Percentiles rank a stretch among this genome's conserved stretches.
phyloP scores from a whole-genome alignment of 2,113 vertebrate genomes.

The Scomber japonicus region DNA sequence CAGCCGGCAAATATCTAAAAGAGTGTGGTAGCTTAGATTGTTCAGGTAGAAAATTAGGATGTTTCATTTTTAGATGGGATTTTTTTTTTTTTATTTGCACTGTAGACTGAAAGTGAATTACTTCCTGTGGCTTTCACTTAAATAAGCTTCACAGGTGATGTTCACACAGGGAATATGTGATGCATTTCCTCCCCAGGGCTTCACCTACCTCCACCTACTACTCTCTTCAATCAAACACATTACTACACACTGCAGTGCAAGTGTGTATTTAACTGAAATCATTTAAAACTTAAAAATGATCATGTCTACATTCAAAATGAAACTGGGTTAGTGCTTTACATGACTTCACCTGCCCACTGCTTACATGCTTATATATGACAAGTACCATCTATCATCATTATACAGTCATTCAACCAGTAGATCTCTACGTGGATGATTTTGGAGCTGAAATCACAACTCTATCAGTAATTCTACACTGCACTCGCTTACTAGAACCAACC shows the following conservation, averaged over 20 bases:
- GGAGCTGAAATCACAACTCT: background rate
- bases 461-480: too few relatives aligned
- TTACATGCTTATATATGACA: background rate
- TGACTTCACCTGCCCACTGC: background rate
- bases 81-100: background rate
- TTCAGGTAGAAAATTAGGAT: background rate
- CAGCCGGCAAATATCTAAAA: conserved; percentile 23
- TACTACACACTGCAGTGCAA: too few relatives aligned
- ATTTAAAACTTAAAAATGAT: background rate
- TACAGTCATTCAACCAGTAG: background rate
- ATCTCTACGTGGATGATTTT: background rate
- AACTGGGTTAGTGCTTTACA: background rate
- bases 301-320: background rate
- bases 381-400: too few relatives aligned
- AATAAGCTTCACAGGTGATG: background rate
- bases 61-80: background rate
- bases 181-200: background rate
- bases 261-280: too few relatives aligned
- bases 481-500: background rate
- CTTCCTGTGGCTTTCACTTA: conserved; percentile 8
- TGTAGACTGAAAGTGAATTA: background rate
- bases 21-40: background rate
- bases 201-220: background rate
- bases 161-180: conserved; percentile 3
- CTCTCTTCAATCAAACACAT: background rate